Evolutionary conservation across 2,797 vertebrate genomes (phyloP), one percentile per base, ranked within the genome.

Genomic region (Rallus crepitans): DNA sequence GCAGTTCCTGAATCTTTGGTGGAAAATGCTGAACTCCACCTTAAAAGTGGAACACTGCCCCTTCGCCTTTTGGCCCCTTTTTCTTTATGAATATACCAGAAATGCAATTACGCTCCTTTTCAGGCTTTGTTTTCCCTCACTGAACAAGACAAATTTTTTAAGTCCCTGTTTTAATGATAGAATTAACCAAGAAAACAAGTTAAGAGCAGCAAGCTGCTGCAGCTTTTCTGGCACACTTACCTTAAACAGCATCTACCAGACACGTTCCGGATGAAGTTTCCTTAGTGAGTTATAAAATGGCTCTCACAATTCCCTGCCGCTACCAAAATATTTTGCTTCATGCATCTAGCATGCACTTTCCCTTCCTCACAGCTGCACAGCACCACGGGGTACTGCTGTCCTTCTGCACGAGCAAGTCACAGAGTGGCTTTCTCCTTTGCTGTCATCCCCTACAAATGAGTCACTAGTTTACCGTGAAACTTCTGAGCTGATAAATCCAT

Each of bases 381-480:
- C 84, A n/a, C 37, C 1, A 0, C 0, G 0, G 52, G 60, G 30
- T 78, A 42, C 31, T 68, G 56, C 75, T 64, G 64, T 31, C 45
- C 23, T 50, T 78, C 20, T 13, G 39, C 0, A 0, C 1, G 0
- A 89, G 37, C 4, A 1, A 72, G 28, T 52, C 71, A 19, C 39
- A 77, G 75, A 70, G 69, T 9, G 37, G 68, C 57, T 60, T 87
- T 70, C 78, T 89, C 60, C 47, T 35, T 21, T 15, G 31, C 69
- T 91, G 45, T 20, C 28, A 37, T 18, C 39, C 76, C 55, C 35
- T 84, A 52, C 50, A 82, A 91, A 72, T 9, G 7, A 84, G 77
- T 45, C 64, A 35, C 50, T 37, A 59, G 25, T 45, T 80, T 9
- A 35, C 59, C 1, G 0, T 16, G 19, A 15, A 78, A 78, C 53